Conservation (phyloP, 2,888 invertebrate species). For the Phoronis australis region DNA sequence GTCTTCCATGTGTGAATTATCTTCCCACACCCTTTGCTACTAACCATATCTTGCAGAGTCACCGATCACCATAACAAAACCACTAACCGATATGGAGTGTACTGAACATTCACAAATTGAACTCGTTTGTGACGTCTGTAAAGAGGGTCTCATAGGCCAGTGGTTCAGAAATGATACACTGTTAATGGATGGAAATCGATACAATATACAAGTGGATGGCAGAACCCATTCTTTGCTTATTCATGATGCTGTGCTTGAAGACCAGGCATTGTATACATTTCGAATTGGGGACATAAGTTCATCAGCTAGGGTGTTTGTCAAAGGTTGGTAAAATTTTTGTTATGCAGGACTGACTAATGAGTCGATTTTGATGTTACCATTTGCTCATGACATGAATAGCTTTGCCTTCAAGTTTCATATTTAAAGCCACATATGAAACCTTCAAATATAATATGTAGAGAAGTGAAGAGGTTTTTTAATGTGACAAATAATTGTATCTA, state of each 20-base stretch:
- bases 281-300: constrained; percentile 66
- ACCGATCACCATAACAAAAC: constrained; percentile 32
- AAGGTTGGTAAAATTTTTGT: constrained; percentile 56
- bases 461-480: no score
- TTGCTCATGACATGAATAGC: no score
- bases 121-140: constrained; percentile 77
- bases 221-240: constrained; percentile 34
- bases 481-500: no score
- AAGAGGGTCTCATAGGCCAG: constrained; percentile 70
- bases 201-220: constrained; percentile 31
- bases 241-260: constrained; percentile 25
- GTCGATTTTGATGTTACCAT: no score
- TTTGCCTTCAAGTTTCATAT: no score
- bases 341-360: no score
- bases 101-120: constrained; percentile 53
- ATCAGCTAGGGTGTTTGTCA: constrained; percentile 71
- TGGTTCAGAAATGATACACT: constrained; percentile 63
- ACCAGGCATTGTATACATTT: constrained; percentile 59
- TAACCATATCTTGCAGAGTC: constrained; percentile 32
- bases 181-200: constrained; percentile 30
- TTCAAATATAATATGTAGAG: no score
- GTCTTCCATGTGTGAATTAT: no score
- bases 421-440: no score
- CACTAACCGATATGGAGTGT: constrained; percentile 34
- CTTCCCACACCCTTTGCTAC: no score